Conservation (phyloP, 35 echinoderm and acorn worm genomes). For the Ophioderma brevispina region DNA sequence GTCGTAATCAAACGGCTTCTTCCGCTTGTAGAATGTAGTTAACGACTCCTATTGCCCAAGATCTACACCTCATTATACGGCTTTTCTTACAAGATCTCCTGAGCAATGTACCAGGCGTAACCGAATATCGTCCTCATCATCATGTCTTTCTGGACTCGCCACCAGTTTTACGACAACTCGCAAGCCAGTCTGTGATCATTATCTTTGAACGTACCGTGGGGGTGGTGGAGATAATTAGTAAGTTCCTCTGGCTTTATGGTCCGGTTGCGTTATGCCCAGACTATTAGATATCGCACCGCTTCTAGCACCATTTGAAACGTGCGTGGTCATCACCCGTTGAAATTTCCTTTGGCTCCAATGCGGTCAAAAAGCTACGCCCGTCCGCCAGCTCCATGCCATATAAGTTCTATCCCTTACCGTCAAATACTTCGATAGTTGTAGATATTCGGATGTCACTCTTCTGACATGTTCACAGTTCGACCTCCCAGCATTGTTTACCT, state of each 20-base stretch:
- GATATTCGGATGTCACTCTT: conserved; percentile 92
- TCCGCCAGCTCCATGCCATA: conserved; percentile 93
- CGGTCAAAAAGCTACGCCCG: conserved; percentile 97
- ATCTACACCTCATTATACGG: conserved; percentile 91
- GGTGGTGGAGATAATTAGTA: conserved; percentile 98
- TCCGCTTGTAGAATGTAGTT: conserved; percentile 93
- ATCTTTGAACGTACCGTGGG: conserved; percentile 95
- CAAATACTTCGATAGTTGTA: conserved; percentile 99
- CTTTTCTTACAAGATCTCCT: conserved; percentile 88
- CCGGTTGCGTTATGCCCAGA: conserved; percentile 91
- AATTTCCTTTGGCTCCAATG: conserved; percentile 86
- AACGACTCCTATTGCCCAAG: conserved; percentile 97
- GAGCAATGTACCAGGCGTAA: conserved; percentile 93
- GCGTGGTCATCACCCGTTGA: conserved; percentile 79
- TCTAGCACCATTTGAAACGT: conserved; percentile 83
- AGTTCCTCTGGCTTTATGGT: conserved; percentile 96
- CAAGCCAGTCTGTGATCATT: conserved; percentile 98
- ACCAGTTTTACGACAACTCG: conserved; percentile 66
- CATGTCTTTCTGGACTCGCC: conserved; percentile 40
- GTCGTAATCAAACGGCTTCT: conserved; percentile 98
- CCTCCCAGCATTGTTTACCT: conserved; percentile 93
- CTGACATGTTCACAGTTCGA: conserved; percentile 84
- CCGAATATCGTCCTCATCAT: conserved; percentile 96
- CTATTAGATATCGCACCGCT: conserved; percentile 84
- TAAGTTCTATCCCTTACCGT: conserved; percentile 88